Conservation (phyloP, 1,140 invertebrate genomes). For the Hesperophylax magnus region DNA sequence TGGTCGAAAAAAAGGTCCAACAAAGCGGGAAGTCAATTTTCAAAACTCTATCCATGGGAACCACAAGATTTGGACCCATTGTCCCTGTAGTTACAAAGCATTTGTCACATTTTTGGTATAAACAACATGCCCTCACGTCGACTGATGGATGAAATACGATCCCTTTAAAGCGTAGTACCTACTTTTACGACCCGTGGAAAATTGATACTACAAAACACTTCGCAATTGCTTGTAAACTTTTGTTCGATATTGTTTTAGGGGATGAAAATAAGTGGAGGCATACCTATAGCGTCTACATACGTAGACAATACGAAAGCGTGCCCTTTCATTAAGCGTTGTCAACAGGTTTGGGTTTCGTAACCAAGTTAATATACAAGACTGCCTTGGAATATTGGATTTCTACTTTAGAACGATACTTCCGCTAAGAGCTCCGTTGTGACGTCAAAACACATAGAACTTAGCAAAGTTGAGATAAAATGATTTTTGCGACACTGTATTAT, state of each 20-base stretch:
- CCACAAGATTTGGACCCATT: constrained; percentile 40
- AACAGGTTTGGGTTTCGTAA: too few relatives aligned
- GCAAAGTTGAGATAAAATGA: too few relatives aligned
- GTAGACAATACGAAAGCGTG: too few relatives aligned
- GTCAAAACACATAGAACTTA: too few relatives aligned
- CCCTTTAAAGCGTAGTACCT: constrained; percentile 14
- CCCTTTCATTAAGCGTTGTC: too few relatives aligned
- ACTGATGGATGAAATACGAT: constrained; percentile 36
- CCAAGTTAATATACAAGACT: too few relatives aligned
- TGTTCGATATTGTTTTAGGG: not conserved
- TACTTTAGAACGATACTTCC: too few relatives aligned
- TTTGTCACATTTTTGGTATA: constrained; percentile 45
- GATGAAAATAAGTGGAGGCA: too few relatives aligned
- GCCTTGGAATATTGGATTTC: too few relatives aligned
- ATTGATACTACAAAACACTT: not conserved
- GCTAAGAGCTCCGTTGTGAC: too few relatives aligned
- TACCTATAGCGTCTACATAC: too few relatives aligned
- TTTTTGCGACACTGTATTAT: too few relatives aligned
- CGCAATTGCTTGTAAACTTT: not conserved
- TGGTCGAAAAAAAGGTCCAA: constrained; percentile 13
- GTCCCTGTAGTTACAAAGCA: constrained; percentile 26
- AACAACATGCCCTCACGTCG: constrained; percentile 29
- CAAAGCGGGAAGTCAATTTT: constrained; percentile 27
- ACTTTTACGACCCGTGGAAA: constrained; percentile 29
- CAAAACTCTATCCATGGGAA: constrained; percentile 33